Evolutionary conservation across 2,113 vertebrate genomes (phyloP).

Genomic region (Sphaerodactylus townsendi): DNA sequence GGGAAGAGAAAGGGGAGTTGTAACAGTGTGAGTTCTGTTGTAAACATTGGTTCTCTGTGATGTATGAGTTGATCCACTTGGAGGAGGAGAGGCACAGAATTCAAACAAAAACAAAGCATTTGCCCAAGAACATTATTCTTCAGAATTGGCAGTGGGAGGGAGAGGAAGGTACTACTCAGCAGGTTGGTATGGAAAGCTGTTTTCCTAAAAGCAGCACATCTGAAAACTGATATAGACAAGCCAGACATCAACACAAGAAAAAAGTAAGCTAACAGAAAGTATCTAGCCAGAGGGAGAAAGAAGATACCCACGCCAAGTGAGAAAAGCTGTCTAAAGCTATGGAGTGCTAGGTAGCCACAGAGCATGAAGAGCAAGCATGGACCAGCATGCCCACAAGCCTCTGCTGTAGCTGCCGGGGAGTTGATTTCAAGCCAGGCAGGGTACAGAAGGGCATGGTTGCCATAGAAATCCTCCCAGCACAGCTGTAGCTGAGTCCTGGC

Average conservation of each 20-base stretch:
- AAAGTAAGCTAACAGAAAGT: not conserved
- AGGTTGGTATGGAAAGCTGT: not conserved
- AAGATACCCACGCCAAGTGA: not conserved
- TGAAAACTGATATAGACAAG: not conserved
- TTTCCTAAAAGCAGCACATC: not conserved
- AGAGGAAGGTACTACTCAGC: not conserved
- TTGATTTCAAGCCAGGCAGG: not conserved
- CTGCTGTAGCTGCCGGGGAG: not conserved
- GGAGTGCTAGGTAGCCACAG: not conserved
- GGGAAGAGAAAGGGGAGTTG: too few relatives aligned
- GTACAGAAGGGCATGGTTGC: constrained; percentile 12
- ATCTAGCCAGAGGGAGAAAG: not conserved
- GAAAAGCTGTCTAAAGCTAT: too few relatives aligned
- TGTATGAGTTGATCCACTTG: too few relatives aligned
- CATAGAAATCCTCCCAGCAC: constrained; percentile 4
- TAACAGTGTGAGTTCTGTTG: too few relatives aligned
- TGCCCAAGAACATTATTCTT: not conserved
- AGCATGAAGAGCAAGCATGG: not conserved
- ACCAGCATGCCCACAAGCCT: not conserved
- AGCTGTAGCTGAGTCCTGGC: not conserved
- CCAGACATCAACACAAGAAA: not conserved
- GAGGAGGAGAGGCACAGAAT: not conserved
- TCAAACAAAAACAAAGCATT: not conserved
- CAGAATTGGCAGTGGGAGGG: not conserved
- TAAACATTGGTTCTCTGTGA: too few relatives aligned